These are phyloP conservation scores for Perognathus longimembris DNA, from an alignment of 2,113 vertebrate genomes.

Conservation along the genomic window DNA sequence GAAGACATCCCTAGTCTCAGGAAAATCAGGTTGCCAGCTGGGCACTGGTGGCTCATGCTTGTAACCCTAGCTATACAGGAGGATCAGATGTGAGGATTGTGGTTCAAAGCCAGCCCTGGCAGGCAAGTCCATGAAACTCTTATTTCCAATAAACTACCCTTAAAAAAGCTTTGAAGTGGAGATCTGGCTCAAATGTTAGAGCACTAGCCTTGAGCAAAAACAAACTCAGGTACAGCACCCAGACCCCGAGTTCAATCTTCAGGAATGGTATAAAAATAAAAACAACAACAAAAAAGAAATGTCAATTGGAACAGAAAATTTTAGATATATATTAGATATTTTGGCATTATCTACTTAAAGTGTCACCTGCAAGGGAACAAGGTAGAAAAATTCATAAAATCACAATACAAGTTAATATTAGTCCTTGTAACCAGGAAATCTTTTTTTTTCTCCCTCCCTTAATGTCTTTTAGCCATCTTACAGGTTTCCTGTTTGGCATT, in stretches of 20 bases:
- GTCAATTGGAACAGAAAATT: neutral
- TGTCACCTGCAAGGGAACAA: neutral
- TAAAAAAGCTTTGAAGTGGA: too few relatives aligned
- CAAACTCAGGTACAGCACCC: too few relatives aligned
- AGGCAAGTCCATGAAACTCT: too few relatives aligned
- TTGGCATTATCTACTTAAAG: conserved; percentile 22
- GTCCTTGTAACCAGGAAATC: neutral
- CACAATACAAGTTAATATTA: neutral
- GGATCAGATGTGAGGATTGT: too few relatives aligned
- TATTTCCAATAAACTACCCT: too few relatives aligned
- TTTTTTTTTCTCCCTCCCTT: neutral
- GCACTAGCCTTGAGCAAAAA: too few relatives aligned
- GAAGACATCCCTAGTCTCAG: conserved; percentile 12
- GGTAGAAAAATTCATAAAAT: neutral
- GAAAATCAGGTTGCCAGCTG: neutral
- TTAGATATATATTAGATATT: neutral
- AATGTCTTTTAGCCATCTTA: neutral
- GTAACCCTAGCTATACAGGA: too few relatives aligned
- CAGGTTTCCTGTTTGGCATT: neutral
- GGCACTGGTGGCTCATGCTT: too few relatives aligned
- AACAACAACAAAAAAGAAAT: neutral
- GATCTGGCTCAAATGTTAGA: too few relatives aligned
- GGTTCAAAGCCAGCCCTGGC: too few relatives aligned
- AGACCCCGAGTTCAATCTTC: too few relatives aligned
- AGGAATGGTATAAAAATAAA: too few relatives aligned